These are phyloP conservation scores for Morone saxatilis DNA, from an alignment of 2,113 vertebrate species.

Conservation along the genomic window DNA sequence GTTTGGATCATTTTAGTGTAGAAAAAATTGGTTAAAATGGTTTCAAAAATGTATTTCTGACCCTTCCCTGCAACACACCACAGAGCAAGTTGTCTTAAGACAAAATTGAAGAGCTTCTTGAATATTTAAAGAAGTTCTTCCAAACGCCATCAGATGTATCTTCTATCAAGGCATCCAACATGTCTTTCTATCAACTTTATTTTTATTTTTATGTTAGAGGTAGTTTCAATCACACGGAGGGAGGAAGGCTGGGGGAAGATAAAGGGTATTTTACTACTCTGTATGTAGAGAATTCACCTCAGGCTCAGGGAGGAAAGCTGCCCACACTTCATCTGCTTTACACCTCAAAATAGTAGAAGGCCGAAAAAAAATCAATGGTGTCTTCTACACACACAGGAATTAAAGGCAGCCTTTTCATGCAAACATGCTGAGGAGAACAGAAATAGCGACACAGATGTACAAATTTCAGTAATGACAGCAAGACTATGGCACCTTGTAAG, in stretches of 20 bases:
- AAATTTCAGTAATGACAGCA: background rate
- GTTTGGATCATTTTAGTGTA: background rate
- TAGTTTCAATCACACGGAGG: conserved; percentile 17
- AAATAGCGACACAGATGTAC: background rate
- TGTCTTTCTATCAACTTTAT: background rate
- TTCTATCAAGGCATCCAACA: conserved; percentile 4
- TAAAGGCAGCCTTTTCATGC: conserved; percentile 8
- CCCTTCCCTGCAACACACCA: conserved; percentile 4
- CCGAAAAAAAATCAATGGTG: conserved; percentile 42
- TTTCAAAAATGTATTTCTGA: background rate
- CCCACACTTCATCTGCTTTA: conserved; percentile 42
- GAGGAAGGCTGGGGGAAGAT: conserved; percentile 11
- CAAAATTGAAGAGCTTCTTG: conserved; percentile 15
- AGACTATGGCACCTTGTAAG: background rate
- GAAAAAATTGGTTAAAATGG: background rate
- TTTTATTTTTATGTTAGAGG: conserved; percentile 19
- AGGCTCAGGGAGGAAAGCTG: conserved; percentile 32
- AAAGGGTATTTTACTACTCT: conserved; percentile 21
- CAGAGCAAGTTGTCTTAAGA: conserved; percentile 14
- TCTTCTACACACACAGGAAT: conserved; percentile 14
- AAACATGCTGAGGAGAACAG: background rate
- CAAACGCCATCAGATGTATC: background rate
- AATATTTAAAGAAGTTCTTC: conserved; percentile 34
- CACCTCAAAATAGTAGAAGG: conserved; percentile 37
- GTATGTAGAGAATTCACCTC: conserved; percentile 37